phyloP scores from a whole-genome alignment of 2,888 invertebrate genomes.

The Sminthurides aquaticus region DNA sequence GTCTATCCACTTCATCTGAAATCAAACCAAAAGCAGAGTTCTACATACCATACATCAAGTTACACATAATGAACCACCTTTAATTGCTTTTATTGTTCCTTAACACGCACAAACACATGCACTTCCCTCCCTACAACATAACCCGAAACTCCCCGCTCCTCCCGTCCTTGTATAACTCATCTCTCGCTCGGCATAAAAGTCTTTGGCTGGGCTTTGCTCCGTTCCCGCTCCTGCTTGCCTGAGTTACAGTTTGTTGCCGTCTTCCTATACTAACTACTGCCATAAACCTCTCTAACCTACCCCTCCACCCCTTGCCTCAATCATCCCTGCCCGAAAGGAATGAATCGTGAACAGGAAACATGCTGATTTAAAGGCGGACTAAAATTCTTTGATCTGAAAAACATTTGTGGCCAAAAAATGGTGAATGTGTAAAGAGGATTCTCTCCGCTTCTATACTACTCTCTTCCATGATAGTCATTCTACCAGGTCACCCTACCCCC shows the following conservation, averaged over 20 bases:
- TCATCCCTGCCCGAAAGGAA: not conserved
- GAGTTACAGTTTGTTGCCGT: too few relatives aligned
- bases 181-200: too few relatives aligned
- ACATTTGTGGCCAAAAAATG: not conserved
- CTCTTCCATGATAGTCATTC: too few relatives aligned
- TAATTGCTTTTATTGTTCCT: not conserved
- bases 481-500: too few relatives aligned
- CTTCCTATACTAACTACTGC: too few relatives aligned
- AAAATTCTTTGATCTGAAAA: not conserved
- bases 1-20: slow-evolving; percentile 5
- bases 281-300: too few relatives aligned
- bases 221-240: too few relatives aligned
- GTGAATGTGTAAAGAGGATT: too few relatives aligned
- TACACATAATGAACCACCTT: not conserved
- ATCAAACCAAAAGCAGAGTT: slow-evolving; percentile 1
- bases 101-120: not conserved
- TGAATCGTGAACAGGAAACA: not conserved
- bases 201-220: too few relatives aligned
- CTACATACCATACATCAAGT: not conserved
- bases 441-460: too few relatives aligned
- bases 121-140: not conserved
- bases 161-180: not conserved
- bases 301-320: not conserved
- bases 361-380: not conserved
- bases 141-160: not conserved